phyloP scores from a whole-genome alignment of 2,113 vertebrate species.

The Steatornis caripensis region DNA sequence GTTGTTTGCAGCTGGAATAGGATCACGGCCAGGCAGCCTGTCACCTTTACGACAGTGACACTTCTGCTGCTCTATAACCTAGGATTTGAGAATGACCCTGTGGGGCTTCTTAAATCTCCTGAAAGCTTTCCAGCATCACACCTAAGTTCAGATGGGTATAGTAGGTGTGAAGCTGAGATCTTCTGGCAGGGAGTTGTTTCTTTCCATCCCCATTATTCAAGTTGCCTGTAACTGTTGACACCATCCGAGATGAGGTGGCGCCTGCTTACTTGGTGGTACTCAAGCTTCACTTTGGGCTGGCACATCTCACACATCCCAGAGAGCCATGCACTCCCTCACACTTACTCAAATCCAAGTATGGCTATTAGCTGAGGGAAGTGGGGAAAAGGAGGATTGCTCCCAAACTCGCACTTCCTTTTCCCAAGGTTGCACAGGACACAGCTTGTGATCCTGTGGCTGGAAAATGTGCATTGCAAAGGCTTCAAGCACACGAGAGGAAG shows the following conservation, averaged over 20 bases:
- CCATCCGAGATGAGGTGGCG: not conserved
- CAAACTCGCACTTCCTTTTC: not conserved
- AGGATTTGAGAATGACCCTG: not conserved
- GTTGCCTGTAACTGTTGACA: not conserved
- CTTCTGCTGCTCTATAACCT: not conserved
- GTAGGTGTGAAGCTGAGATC: not conserved
- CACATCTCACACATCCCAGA: not conserved
- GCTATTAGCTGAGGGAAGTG: not conserved
- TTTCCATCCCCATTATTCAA: not conserved
- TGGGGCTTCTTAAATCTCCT: not conserved
- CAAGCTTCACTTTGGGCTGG: not conserved
- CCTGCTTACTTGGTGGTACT: not conserved
- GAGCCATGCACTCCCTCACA: accelerated
- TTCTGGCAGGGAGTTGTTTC: not conserved
- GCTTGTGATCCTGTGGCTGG: not conserved
- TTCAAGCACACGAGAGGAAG: not conserved
- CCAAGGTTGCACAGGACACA: not conserved
- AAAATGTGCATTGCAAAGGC: not conserved
- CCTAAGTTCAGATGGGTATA: not conserved
- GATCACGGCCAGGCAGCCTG: not conserved
- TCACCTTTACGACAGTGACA: not conserved
- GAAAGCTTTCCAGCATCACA: not conserved
- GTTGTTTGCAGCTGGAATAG: not conserved
- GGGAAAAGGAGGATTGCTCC: not conserved
- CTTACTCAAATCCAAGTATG: not conserved